Evolutionary conservation across 2,888 invertebrate genomes (phyloP), one percentile per base, ranked within the genome.

Genomic region (Rhopalosiphum nymphaeae): DNA sequence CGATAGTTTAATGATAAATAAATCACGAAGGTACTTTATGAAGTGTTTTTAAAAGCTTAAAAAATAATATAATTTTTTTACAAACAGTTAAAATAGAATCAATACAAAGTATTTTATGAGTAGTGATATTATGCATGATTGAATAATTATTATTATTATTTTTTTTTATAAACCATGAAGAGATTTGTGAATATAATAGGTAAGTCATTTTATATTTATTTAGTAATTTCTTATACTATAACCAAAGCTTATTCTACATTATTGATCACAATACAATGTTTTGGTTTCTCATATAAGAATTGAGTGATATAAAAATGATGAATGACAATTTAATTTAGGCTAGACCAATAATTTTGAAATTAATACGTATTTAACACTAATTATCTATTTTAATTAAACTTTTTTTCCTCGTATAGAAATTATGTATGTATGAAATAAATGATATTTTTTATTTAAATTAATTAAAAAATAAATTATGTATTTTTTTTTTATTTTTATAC

Each of bases 1-100:
- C 49, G 29, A 49, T 87, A 86, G 13, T 44, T 86, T 46, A 46
- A 86, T 86, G 85, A 46, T 86, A 86, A 86, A 86, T 86, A 86
- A 86, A 86, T 86, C 85, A 46, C 29, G 7, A 44, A 26, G 26
- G 85, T 26, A 86, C 46, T 44, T 46, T 46, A 44, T 86, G 11
- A 86, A 44, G 46, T 46, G 26, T 86, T 85, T 85, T 86, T 86
- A 86, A 86, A 86, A 86, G 85, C 85, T 46, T 86, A 46, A 44
- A 46, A 86, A 86, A 29, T 86, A 46, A 4, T 86, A 29, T 44
- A 29, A 46, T 29, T 29, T 86, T 86, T 85, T 46, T 26, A 85
- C 11, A 3, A 29, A 26, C 29, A 11, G 29, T 44, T 86, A 67
- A 67, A 67, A 67, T 67, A 67, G 7, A 67, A 67, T 67, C 67